These are phyloP conservation scores for Eulithis testata DNA, from an alignment of 2,888 invertebrate genomes.

Conservation along the genomic window DNA sequence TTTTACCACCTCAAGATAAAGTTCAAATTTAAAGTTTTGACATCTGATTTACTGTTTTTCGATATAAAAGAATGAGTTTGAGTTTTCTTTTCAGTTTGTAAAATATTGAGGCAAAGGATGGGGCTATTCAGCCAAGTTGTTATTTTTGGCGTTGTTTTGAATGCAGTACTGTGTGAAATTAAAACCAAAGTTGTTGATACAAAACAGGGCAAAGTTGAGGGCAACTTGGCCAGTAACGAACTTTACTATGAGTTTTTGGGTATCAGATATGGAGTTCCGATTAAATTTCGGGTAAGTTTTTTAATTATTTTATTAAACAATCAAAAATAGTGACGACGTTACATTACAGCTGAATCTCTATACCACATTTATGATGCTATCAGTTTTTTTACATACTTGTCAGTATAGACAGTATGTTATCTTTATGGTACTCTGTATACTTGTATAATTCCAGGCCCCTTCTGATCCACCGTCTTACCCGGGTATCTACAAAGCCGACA, in stretches of 20 bases:
- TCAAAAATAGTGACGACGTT: neutral
- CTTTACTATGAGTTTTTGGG: slow-evolving; percentile 72
- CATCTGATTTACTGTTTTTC: slow-evolving; percentile 17
- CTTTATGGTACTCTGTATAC: no score
- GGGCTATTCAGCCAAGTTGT: slow-evolving; percentile 47
- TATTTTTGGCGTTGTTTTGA: slow-evolving; percentile 50
- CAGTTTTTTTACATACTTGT: no score
- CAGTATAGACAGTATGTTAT: no score
- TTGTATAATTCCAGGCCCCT: slow-evolving; percentile 59
- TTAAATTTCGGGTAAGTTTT: slow-evolving; percentile 67
- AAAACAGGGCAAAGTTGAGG: slow-evolving; percentile 70
- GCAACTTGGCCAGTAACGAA: slow-evolving; percentile 61
- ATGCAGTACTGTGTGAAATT: slow-evolving; percentile 48
- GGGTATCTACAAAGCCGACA: slow-evolving; percentile 69
- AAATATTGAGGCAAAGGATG: slow-evolving; percentile 46
- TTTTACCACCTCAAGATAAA: slow-evolving; percentile 8
- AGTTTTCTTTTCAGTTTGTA: slow-evolving; percentile 40
- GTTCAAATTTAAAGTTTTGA: slow-evolving; percentile 15
- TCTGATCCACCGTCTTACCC: slow-evolving; percentile 59
- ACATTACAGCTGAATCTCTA: neutral
- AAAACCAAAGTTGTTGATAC: slow-evolving; percentile 62
- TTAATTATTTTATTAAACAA: no score
- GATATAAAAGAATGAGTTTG: slow-evolving; percentile 46
- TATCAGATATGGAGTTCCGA: slow-evolving; percentile 67
- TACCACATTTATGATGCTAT: no score